Evolutionary conservation across 2,113 vertebrate genomes (phyloP), one percentile per base, ranked within the genome.

Genomic region (Sinocyclocheilus anophthalmus): DNA sequence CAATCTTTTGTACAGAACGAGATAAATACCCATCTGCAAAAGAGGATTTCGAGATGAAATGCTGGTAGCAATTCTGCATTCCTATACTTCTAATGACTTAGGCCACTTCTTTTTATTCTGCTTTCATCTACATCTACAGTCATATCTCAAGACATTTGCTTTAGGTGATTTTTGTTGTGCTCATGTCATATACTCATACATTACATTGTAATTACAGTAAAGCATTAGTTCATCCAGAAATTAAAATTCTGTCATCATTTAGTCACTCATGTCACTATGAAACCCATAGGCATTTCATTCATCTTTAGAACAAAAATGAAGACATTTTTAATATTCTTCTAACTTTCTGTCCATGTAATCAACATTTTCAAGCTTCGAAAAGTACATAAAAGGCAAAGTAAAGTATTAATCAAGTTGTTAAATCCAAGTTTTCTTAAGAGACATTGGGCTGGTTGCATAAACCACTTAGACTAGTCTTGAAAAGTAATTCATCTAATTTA

Each of bases 11-110:
- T 72, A 53, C 61, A 77, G 33, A 87, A 85, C 14, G 78, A 77
- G 61, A 87, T 63, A 59, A 73, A 75, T 82, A 72, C 61, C 73
- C 70, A 83, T 83, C 78, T 72, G 65, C 26, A 83, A 69, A 65
- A 77, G 45, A 67, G 30, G 22, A 30, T 61, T 76, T 24, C 45
- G n/a, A 16, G 39, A 75, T 69, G 73, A 83, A 83, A 83, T 37
- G 61, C 65, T 83, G 45, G 26, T n/a, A 37, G 81, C 24, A 37
- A 83, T 39, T 55, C 12, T 53, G 10, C 48, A 70, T 69, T 55
- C 65, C 16, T 67, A 5, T 67, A 5, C 3, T 20, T 30, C n/a
- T 20, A 30, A 30, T 42, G 45, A 48, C n/a, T 14, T 65, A 42
- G 18, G 39, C n/a, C 59, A 81, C 11, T 30, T 45, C 20, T 22